Evolutionary conservation across 2,888 invertebrate species (phyloP).

Genomic region (Nymphalis polychloros): DNA sequence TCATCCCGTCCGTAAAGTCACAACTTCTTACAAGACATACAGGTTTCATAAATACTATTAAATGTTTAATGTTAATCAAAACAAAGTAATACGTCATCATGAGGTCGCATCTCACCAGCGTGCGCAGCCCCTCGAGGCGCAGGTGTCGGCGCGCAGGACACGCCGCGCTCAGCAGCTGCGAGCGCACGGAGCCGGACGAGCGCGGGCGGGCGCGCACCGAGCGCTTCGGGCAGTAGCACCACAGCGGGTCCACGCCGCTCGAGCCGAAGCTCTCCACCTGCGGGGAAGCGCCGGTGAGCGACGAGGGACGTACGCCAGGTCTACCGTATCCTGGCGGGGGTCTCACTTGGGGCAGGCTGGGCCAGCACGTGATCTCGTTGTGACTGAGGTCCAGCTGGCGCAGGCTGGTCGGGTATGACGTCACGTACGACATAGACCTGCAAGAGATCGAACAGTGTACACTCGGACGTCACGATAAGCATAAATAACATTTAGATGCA

Average conservation of each 20-base stretch:
- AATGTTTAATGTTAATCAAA: too few species aligned
- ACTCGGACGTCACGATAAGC: too few species aligned
- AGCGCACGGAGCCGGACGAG: slow-evolving; percentile 84
- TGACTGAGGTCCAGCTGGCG: slow-evolving; percentile 96
- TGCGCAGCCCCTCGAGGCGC: slow-evolving; percentile 89
- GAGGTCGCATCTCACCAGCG: slow-evolving; percentile 78
- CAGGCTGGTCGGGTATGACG: slow-evolving; percentile 92
- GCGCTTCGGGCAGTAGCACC: slow-evolving; percentile 83
- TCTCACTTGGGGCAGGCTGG: slow-evolving; percentile 88
- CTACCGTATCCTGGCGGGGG: not conserved
- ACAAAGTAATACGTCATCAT: not conserved
- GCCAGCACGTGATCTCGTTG: slow-evolving; percentile 95
- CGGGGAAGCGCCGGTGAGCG: too few species aligned
- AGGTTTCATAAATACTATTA: too few species aligned
- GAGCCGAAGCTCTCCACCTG: slow-evolving; percentile 83
- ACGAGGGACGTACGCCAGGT: not conserved
- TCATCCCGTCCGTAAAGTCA: too few species aligned
- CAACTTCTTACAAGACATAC: too few species aligned
- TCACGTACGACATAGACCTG: slow-evolving; percentile 91
- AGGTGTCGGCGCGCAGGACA: slow-evolving; percentile 93
- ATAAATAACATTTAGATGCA: too few species aligned
- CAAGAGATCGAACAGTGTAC: not conserved
- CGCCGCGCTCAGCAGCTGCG: slow-evolving; percentile 88
- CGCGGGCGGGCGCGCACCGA: slow-evolving; percentile 56
- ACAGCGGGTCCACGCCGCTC: slow-evolving; percentile 84